Conservation (phyloP, 2,797 vertebrate species). For the Acanthornis magna region DNA sequence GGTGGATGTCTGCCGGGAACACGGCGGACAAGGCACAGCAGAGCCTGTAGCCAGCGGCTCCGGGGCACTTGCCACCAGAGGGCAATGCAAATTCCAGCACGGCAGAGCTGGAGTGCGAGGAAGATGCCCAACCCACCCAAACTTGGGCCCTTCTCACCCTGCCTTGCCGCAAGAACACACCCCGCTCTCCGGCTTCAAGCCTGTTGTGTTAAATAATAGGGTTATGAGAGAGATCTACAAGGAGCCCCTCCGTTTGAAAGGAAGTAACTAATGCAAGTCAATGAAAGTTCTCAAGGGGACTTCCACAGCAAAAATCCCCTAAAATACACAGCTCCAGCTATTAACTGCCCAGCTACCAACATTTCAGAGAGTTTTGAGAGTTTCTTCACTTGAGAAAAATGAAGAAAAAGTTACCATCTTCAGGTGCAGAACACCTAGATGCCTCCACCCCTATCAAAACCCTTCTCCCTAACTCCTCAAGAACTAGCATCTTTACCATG, state of each 20-base stretch:
- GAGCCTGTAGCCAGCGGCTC: background rate
- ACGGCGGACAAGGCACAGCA: accelerated
- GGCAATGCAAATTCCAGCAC: constrained; percentile 4
- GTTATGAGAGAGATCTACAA: background rate
- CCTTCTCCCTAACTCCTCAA: background rate
- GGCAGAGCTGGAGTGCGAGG: accelerated
- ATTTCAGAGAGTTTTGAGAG: background rate
- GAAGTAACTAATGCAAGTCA: background rate
- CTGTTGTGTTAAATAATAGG: background rate
- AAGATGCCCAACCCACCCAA: background rate
- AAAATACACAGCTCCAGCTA: background rate
- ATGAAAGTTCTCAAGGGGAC: background rate
- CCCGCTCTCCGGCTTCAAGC: background rate
- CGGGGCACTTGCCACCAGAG: constrained; percentile 21
- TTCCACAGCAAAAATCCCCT: constrained; percentile 23
- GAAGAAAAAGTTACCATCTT: background rate
- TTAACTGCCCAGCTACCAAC: background rate
- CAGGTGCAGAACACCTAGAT: background rate
- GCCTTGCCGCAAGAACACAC: background rate
- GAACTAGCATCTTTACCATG: accelerated
- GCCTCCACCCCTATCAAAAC: background rate
- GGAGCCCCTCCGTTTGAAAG: background rate
- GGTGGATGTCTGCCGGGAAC: accelerated
- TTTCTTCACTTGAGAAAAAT: background rate
- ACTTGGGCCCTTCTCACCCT: background rate